Percentiles rank a stretch among this genome's conserved stretches.
These are phyloP conservation scores for Micromesistius poutassou DNA, from an alignment of 2,797 vertebrate genomes.

Conservation along the genomic window DNA sequence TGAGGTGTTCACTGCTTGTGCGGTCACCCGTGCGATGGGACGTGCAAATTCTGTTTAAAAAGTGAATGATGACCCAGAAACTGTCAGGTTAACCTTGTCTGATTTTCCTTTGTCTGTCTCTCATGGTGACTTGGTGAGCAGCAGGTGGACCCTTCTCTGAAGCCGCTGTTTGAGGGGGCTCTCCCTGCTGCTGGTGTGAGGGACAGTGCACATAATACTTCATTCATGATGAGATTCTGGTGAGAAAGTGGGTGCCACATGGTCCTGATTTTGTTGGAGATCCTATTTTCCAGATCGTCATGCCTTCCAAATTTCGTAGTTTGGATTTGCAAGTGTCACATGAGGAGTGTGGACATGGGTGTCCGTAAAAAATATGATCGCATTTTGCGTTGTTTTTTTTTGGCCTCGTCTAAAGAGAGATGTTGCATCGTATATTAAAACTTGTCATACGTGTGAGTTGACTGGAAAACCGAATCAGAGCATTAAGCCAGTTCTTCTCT, in stretches of 20 bases:
- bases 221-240: neutral
- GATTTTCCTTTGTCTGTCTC: neutral
- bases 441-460: neutral
- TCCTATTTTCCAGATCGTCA: neutral
- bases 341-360: neutral
- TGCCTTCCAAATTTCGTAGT: constrained; percentile 20
- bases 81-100: neutral
- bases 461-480: neutral
- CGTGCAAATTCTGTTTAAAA: neutral
- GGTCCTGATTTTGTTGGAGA: neutral
- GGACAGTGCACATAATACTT: neutral
- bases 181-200: neutral
- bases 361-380: neutral
- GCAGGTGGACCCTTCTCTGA: neutral
- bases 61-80: neutral
- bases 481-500: neutral
- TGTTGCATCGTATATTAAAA: neutral
- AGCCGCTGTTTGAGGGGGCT: neutral
- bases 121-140: constrained; percentile 9
- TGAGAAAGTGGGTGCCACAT: constrained; percentile 7
- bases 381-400: neutral
- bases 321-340: neutral
- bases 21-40: too few species aligned
- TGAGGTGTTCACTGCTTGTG: neutral
- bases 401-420: neutral